Percentiles rank a stretch among this genome's conserved stretches.
These are phyloP conservation scores for Plumapathes pennacea DNA, from an alignment of 92 coral and sea anemone species.

Conservation along the genomic window DNA sequence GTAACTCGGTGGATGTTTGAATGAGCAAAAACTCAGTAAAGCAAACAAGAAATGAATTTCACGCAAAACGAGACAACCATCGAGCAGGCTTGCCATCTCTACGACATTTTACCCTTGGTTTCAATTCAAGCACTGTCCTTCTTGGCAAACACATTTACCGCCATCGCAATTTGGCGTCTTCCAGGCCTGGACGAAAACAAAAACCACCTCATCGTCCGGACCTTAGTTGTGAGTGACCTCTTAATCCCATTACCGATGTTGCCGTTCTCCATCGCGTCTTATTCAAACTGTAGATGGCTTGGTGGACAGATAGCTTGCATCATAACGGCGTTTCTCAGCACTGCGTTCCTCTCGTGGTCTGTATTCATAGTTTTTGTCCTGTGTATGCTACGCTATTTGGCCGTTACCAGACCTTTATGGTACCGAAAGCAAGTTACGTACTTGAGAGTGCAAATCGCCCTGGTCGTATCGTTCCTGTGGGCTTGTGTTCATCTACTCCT, in stretches of 20 bases:
- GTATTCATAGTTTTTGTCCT: constrained; percentile 58
- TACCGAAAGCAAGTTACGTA: constrained; percentile 74
- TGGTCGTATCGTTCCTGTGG: constrained; percentile 63
- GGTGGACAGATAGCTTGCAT: constrained; percentile 69
- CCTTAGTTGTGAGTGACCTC: constrained; percentile 66
- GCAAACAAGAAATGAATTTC: no score
- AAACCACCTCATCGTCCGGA: constrained; percentile 71
- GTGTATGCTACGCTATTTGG: constrained; percentile 77
- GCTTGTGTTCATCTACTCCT: constrained; percentile 55
- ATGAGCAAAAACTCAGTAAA: no score
- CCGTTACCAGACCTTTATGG: constrained; percentile 72
- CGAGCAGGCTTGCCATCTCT: no score
- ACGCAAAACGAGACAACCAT: no score
- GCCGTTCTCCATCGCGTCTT: constrained; percentile 67
- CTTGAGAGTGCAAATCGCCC: constrained; percentile 40
- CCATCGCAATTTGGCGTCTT: constrained; percentile 72
- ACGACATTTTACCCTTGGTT: no score
- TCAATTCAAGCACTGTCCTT: constrained; percentile 45
- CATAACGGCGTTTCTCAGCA: constrained; percentile 72
- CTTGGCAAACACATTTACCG: constrained; percentile 57
- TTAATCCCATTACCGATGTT: constrained; percentile 61
- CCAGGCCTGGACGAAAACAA: constrained; percentile 68
- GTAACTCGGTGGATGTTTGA: no score
- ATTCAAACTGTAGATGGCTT: constrained; percentile 62
- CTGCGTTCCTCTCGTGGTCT: constrained; percentile 82